Evolutionary conservation across 2,888 invertebrate species (phyloP).

Genomic region (Tenthredo distinguenda): DNA sequence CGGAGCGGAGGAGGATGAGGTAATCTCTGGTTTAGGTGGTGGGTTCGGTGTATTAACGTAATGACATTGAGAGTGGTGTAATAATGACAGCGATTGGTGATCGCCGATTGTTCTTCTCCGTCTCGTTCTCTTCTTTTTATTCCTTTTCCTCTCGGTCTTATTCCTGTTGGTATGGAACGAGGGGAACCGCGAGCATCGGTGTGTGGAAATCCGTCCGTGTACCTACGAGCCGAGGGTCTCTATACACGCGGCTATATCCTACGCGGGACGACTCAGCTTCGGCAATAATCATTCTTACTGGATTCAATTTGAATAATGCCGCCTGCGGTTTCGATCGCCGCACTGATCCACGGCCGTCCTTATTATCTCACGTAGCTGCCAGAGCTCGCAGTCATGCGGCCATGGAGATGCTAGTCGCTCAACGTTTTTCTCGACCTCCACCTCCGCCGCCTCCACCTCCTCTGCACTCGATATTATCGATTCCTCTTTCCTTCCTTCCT

Average conservation of each 20-base stretch:
- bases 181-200: not conserved
- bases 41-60: constrained; percentile 32
- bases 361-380: constrained; percentile 75
- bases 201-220: not conserved
- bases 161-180: not conserved
- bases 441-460: not conserved
- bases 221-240: not conserved
- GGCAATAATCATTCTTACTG: constrained; percentile 75
- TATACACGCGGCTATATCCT: not conserved
- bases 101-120: constrained; percentile 52
- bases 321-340: constrained; percentile 76
- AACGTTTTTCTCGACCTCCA: not conserved
- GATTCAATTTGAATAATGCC: constrained; percentile 77
- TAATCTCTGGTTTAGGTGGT: constrained; percentile 10
- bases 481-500: not conserved
- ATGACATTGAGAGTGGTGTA: constrained; percentile 45
- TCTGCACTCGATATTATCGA: constrained; percentile 47
- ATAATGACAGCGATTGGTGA: constrained; percentile 42
- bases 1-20: not conserved
- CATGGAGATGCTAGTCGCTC: constrained; percentile 9
- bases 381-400: not conserved
- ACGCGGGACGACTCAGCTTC: constrained; percentile 9
- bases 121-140: constrained; percentile 51
- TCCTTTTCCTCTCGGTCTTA: constrained; percentile 28
- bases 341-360: constrained; percentile 69